These are phyloP conservation scores for Merodon equestris DNA, from an alignment of 2,888 invertebrate genomes.

Conservation along the genomic window DNA sequence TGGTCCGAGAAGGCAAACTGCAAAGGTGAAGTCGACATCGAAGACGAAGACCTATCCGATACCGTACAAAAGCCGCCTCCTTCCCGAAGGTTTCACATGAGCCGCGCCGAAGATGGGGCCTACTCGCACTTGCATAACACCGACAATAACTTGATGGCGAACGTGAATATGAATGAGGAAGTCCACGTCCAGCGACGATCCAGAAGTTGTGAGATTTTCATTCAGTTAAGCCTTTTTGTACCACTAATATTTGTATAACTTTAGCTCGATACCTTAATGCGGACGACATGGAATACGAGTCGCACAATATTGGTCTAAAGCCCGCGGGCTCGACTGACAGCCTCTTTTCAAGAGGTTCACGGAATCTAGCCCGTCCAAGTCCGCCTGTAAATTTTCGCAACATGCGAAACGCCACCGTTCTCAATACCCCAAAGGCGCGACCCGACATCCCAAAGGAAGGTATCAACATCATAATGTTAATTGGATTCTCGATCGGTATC, in stretches of 20 bases:
- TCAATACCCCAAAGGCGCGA: not conserved
- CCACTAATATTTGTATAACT: no score
- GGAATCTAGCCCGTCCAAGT: conserved; percentile 27
- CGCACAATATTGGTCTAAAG: conserved; percentile 24
- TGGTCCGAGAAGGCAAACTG: conserved; percentile 23
- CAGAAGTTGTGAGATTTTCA: conserved; percentile 16
- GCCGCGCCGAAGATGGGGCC: not conserved
- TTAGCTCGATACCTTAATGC: conserved; percentile 1
- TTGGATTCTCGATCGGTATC: conserved; percentile 47
- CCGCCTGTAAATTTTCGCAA: conserved; percentile 38
- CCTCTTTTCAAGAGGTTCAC: conserved; percentile 30
- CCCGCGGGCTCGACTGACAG: conserved; percentile 36
- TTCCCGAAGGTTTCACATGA: no score
- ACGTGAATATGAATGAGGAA: conserved; percentile 16
- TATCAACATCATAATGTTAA: conserved; percentile 48
- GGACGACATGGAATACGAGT: conserved; percentile 46
- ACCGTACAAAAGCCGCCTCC: no score
- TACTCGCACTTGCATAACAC: conserved; percentile 2
- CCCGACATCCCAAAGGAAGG: conserved; percentile 10
- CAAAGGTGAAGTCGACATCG: no score
- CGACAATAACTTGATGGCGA: conserved; percentile 1
- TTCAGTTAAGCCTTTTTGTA: no score
- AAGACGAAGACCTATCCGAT: no score
- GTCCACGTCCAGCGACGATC: conserved; percentile 2
- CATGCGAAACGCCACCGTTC: not conserved